Evolutionary conservation across 2,797 vertebrate species (phyloP), one percentile per base, ranked within the genome.

Genomic region (Champsocephalus esox): DNA sequence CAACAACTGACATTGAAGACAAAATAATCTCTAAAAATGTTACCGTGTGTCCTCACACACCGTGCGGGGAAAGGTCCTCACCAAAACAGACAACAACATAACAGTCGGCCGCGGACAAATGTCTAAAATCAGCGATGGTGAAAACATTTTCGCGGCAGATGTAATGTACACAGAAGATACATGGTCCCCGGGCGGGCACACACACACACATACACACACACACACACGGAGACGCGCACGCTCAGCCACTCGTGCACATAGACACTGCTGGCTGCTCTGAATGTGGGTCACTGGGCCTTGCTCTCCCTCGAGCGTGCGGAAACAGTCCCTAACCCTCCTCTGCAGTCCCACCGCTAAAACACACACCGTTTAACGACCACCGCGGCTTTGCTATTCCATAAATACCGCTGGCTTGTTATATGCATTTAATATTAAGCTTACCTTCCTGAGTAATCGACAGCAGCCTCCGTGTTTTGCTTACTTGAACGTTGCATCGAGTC

Each of bases 281-380:
- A 95, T 95, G 94, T 95, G 94, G 94, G 94, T 95, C 95, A 95
- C 90, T 93, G 92, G 95, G 95, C 95, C 94, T 95, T 92, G 88
- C 92, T 92, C 90, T 90, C 87, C 90, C 91, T 92, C 87, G 46
- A 92, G 92, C 93, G 91, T 93, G 90, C 91, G 92, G 93, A 94
- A 94, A 94, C 94, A 86, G 87, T 92, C 86, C 92, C 83, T 87
- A 83, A 93, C 87, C 91, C 87, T 89, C 86, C 86, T 67, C 92
- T 90, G 93, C 89, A 87, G 86, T 84, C 89, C 86, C 73, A 82
- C 82, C 51, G 89, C 83, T 86, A 12, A 59, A 73, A 79, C 66
- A 38, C 8, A 65, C 69, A 73, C 59, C 65, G 43, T 75, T 45
- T 3, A 46, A 28, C 60, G 34, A 73, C 34, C 49, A 3, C 63